Base-by-base conservation (phyloP, 2,113 vertebrate genomes). In the Pachyramphus minor region DNA sequence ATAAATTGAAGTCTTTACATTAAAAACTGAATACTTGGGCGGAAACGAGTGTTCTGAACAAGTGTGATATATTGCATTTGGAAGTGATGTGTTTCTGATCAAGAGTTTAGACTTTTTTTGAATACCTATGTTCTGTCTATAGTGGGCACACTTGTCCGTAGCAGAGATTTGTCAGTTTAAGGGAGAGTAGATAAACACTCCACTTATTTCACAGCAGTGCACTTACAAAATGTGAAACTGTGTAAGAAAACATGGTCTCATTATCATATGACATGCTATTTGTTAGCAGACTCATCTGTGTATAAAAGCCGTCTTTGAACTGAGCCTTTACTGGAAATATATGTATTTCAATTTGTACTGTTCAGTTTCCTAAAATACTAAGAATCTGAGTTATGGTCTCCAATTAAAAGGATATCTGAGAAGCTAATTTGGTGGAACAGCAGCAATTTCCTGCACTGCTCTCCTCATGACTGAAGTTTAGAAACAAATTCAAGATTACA, bases 321-420 rank as follows among this genome's bases (percentile, higher is more conserved):
- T 80, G 77, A 97, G 94, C 60, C 92, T 78, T 97, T 95, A 91
- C 93, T 98, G 95, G 93, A 98, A 97, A 97, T 96, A 97, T 96
- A 96, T 96, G 96, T 97, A 98, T 97, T 97, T 97, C 96, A 97
- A 97, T 97, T 97, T 97, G 96, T 97, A 97, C 97, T 97, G 97
- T 97, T 98, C 97, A 88, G 96, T 94, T 96, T 97, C 91, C 95
- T 97, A 96, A 98, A 97, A 97, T 97, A 98, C 93, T 89, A 97
- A 97, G 96, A 96, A 97, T 97, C 95, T 98, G 95, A 95, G 97
- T 98, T 97, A 97, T 95, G 92, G 89, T 92, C 95, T 97, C 97
- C 96, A 98, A 98, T 98, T 98, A 98, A 98, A 97, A 97, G 95
- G 97, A 98, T 98, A 98, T 97, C 96, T 95, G 95, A 97, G 97